Conservation (phyloP, 2,797 vertebrate genomes). For the Melanotaenia parkinsoni region DNA sequence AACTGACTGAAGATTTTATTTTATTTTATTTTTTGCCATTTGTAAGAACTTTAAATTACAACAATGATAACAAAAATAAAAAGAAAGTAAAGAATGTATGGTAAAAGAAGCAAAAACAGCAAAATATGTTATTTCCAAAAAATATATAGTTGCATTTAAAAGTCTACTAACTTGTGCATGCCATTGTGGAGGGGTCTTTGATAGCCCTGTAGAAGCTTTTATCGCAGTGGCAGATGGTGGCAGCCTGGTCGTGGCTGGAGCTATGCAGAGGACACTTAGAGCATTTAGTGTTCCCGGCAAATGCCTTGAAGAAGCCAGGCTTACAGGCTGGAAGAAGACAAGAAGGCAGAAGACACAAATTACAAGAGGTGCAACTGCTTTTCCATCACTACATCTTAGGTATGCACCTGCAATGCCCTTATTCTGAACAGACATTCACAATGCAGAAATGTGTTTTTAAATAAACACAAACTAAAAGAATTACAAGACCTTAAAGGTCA, state of each 20-base stretch:
- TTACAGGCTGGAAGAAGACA: conserved; percentile 86
- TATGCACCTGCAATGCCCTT: conserved; percentile 20
- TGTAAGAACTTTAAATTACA: not conserved
- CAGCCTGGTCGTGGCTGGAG: conserved; percentile 90
- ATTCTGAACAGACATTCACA: conserved; percentile 7
- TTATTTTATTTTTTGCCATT: not conserved
- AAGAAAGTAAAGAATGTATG: not conserved
- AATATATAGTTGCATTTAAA: not conserved
- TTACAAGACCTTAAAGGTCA: not conserved
- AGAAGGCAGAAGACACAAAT: conserved; percentile 9
- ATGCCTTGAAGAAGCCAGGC: conserved; percentile 96
- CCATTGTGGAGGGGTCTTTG: conserved; percentile 93
- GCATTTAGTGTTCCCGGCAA: conserved; percentile 94
- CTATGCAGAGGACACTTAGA: conserved; percentile 96
- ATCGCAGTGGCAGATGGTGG: conserved; percentile 94
- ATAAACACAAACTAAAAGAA: not conserved
- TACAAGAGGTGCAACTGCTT: conserved; percentile 16
- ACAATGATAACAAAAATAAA: not conserved
- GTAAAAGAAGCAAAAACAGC: not conserved
- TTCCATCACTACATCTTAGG: conserved; percentile 28
- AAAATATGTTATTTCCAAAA: not conserved
- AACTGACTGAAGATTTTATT: not conserved
- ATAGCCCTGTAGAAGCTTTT: conserved; percentile 93
- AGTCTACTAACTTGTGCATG: conserved; percentile 93
- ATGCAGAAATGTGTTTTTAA: not conserved